Base-by-base conservation (phyloP, 2,888 invertebrate species). In the Pyralis farinalis region DNA sequence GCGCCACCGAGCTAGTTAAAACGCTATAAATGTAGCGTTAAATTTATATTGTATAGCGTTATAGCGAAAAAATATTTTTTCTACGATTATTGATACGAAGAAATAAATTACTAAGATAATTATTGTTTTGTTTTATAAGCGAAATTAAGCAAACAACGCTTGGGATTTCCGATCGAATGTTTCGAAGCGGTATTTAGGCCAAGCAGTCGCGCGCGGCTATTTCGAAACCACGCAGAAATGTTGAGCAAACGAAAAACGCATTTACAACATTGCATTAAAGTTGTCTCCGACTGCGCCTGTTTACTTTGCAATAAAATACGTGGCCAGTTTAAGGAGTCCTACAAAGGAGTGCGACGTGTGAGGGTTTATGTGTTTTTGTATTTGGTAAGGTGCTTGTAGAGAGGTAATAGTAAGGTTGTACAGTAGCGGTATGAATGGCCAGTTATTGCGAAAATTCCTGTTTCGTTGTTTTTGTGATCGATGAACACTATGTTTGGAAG, bases 381-480 rank as follows among this genome's bases (percentile, higher is more conserved):
- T 25, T 25, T 25, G 25, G 3, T 25, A 25, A 7, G 25, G 25
- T 25, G n/a, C n/a, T n/a, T 21, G 21, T 21, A 5, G 7, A 21
- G 21, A 5, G 25, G 25, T 4, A 4, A 16, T 16, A 16, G 16
- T 4, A 25, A 25, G 25, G 25, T 2, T 25, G 3, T 25, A 25
- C 25, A n/a, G 25, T 25, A n/a, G 25, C 25, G n/a, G 7, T 25
- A 25, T 25, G 25, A 25, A 25, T 25, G 25, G 7, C 25, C 25
- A 25, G 25, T 25, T 16, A 16, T 16, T 55, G 54, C 54, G 43
- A 35, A 45, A 43, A 28, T 28, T 49, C 51, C 7, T 25, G 25
- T 25, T 51, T 45, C 43, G 43, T 35, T 25, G 25, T 25, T 25
- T 2, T 25, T 8, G 25, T 25, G 25, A 16, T 16, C 16, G 16